Base-by-base conservation (phyloP, 2,113 vertebrate species). In the Cariama cristata region DNA sequence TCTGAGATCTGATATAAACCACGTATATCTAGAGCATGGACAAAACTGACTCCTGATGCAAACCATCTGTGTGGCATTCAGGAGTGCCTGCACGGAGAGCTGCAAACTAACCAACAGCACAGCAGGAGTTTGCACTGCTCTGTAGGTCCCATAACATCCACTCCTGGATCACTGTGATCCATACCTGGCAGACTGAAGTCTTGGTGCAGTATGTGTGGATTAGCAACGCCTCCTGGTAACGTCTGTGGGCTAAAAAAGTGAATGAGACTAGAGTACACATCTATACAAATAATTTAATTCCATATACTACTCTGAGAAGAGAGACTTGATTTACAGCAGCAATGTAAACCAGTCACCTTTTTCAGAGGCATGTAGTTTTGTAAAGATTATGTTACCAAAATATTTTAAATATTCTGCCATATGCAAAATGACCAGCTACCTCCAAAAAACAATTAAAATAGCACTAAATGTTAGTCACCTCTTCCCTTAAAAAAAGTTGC, bases 161-260 rank as follows among this genome's bases (percentile, higher is more conserved):
- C 63, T 11, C 2, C 58, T 53, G 64, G 38, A 18, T 53, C 40
- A 8, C 18, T 15, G 24, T 45, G 35, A 82, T 32, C 75, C 40
- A 2, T 9, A 47, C 38, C 38, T 22, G 67, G 50, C 56, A 80
- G 56, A 16, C 22, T 38, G 62, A 32, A 30, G n/a, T 9, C 62
- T 40, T 32, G 72, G 42, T 2, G 12, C 33, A 8, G 22, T 2
- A 8, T 12, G 9, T 32, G 38, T 0, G 3, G 35, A 24, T 68
- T 17, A 58, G 60, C 21, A 16, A 9, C 19, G 28, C 33, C n/a
- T 60, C 56, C 68, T 30, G 62, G 26, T 35, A 38, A 75, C 38
- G 64, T 14, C 72, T 26, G 9, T 19, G 32, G 44, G 63, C 23
- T 71, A 40, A 44, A 53, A 72, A 55, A 11, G 16, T 12, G 10